phyloP scores from a whole-genome alignment of 2,113 vertebrate species.

The Gallinago paraguaiae region DNA sequence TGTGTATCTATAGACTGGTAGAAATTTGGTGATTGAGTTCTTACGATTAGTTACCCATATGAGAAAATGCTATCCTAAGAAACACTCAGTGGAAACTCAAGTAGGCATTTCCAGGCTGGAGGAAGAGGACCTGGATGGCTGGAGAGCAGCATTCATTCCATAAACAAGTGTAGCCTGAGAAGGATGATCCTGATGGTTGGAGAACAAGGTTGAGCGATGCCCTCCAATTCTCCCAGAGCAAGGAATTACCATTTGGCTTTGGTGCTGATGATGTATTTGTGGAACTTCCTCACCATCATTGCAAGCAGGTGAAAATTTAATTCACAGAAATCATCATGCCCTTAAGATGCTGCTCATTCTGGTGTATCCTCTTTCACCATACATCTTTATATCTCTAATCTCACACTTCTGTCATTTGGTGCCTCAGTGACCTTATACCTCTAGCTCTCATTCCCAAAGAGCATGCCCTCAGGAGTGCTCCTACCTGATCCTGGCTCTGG shows the following conservation, averaged over 20 bases:
- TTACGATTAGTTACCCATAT: background rate
- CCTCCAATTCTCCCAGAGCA: background rate
- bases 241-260: background rate
- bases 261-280: background rate
- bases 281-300: background rate
- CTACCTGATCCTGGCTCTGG: background rate
- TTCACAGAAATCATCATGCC: background rate
- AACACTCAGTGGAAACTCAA: background rate
- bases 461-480: fast-evolving
- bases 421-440: background rate
- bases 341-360: background rate
- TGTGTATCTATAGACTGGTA: background rate
- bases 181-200: background rate
- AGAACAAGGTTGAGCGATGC: background rate
- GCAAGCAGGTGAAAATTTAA: background rate
- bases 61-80: background rate
- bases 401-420: background rate
- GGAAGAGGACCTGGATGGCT: background rate
- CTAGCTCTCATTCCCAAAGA: background rate
- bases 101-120: background rate
- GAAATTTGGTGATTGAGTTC: background rate
- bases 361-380: background rate
- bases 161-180: background rate
- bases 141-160: background rate
- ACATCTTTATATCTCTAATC: background rate